These are phyloP conservation scores for Ormyrus rosae DNA, from an alignment of 2,888 invertebrate genomes.

Conservation along the genomic window DNA sequence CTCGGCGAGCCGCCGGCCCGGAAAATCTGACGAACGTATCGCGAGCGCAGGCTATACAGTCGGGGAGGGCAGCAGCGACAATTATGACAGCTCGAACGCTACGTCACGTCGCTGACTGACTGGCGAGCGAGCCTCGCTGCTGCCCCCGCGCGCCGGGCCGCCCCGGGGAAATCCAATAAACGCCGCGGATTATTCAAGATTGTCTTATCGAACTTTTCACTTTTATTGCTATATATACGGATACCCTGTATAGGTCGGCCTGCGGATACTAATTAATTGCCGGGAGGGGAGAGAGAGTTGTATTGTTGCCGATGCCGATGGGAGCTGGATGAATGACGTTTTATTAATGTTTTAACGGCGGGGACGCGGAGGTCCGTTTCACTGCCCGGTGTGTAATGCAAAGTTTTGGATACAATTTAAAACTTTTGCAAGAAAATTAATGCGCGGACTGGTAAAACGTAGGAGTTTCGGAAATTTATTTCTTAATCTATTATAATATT, in stretches of 20 bases:
- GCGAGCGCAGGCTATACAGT: constrained; percentile 13
- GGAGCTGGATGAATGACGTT: neutral
- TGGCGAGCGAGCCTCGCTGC: constrained; percentile 24
- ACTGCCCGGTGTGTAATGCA: too few species aligned
- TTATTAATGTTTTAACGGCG: too few species aligned
- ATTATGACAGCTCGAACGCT: constrained; percentile 66
- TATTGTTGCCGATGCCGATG: neutral
- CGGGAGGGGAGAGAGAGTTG: too few species aligned
- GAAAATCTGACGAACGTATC: constrained; percentile 67
- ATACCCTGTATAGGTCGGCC: neutral
- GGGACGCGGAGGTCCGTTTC: too few species aligned
- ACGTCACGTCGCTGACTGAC: constrained; percentile 48
- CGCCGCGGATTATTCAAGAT: constrained; percentile 49
- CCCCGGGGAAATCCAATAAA: constrained; percentile 62
- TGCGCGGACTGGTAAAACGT: too few species aligned
- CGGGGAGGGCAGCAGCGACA: constrained; percentile 59
- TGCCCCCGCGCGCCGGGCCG: too few species aligned
- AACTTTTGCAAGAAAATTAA: too few species aligned
- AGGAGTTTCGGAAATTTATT: too few species aligned
- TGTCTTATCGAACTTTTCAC: constrained; percentile 52
- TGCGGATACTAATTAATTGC: constrained; percentile 19
- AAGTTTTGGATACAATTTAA: too few species aligned
- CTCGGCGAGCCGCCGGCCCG: constrained; percentile 61
- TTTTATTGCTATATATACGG: neutral
- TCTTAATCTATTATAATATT: too few species aligned